Percentiles rank a stretch among this genome's conserved stretches.
These are phyloP conservation scores for Periphyllus acericola DNA, from an alignment of 2,888 invertebrate species.

Conservation along the genomic window DNA sequence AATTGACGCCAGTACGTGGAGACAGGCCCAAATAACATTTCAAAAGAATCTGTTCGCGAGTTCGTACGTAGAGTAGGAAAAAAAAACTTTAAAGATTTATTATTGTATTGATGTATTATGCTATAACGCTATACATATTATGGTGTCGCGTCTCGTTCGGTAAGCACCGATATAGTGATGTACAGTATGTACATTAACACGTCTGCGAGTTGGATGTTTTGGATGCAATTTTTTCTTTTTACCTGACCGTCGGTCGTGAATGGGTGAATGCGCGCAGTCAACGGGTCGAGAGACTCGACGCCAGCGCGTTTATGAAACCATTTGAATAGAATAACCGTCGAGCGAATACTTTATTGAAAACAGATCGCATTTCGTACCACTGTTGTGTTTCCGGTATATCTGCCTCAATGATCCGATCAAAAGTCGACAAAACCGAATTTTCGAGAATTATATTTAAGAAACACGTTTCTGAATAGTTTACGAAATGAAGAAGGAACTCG, in stretches of 20 bases:
- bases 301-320: neutral
- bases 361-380: too few relatives aligned
- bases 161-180: neutral
- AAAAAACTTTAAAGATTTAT: too few relatives aligned
- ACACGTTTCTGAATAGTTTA: neutral
- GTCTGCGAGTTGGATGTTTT: neutral
- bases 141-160: neutral
- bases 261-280: neutral
- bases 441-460: neutral
- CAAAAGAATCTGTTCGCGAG: too few relatives aligned
- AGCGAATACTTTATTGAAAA: too few relatives aligned
- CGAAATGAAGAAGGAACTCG: too few relatives aligned
- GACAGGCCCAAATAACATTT: neutral
- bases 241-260: neutral
- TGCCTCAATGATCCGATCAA: neutral
- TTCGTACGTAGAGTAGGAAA: too few relatives aligned
- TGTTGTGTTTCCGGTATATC: too few relatives aligned
- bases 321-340: neutral
- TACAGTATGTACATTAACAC: neutral
- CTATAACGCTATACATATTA: neutral
- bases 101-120: too few relatives aligned
- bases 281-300: neutral
- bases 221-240: neutral
- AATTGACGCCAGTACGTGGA: neutral
- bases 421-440: neutral